A percentile compares a stretch with the other conserved stretches of the same genome.
Evolutionary conservation across 1,140 invertebrate genomes (phyloP).

Genomic region (Trypoxylus dichotomus): DNA sequence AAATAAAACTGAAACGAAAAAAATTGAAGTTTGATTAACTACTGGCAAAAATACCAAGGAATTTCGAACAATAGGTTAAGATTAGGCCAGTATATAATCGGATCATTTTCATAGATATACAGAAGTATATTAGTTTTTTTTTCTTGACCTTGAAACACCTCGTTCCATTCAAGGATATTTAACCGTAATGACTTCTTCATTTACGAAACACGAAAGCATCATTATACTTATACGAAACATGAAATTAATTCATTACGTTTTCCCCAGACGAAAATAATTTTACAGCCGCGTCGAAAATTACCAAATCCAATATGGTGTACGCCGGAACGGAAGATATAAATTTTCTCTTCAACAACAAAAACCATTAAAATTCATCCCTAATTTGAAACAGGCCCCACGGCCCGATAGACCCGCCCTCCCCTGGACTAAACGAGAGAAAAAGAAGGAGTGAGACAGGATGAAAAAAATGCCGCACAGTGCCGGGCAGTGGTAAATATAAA

Average conservation of each 20-base stretch:
- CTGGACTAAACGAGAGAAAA: neutral
- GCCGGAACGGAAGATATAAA: conserved; percentile 19
- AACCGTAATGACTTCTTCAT: neutral
- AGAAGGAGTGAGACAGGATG: neutral
- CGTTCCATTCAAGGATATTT: neutral
- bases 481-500: no score
- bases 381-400: conserved; percentile 18
- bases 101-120: no score
- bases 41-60: no score
- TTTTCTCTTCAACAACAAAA: conserved; percentile 24
- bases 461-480: neutral
- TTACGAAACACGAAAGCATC: neutral
- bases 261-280: conserved; percentile 4
- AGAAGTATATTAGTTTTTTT: neutral
- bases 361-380: conserved; percentile 24
- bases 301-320: conserved; percentile 17
- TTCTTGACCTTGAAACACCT: neutral
- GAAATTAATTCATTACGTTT: conserved; percentile 6
- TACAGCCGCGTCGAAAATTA: conserved; percentile 5
- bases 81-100: no score
- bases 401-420: conserved; percentile 1
- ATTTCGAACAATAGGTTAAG: no score
- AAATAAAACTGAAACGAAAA: no score
- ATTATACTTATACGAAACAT: neutral
- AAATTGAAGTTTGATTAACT: no score